Base-by-base conservation (phyloP, 2,888 invertebrate genomes). In the Druceiella hillmani region DNA sequence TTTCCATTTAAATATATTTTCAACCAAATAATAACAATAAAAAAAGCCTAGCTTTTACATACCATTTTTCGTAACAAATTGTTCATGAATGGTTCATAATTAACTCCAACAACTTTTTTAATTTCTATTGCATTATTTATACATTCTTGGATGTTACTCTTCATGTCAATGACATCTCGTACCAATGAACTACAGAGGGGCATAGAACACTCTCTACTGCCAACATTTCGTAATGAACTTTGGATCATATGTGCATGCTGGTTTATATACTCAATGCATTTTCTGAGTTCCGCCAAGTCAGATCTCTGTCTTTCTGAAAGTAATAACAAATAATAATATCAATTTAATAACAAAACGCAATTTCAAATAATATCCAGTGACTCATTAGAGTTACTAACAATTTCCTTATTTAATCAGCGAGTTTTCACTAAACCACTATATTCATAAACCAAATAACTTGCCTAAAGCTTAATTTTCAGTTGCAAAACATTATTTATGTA, bases 11-110 rank as follows among this genome's bases (percentile, higher is more conserved):
- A n/a, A n/a, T n/a, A n/a, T n/a, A n/a, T n/a, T n/a, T n/a, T n/a
- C n/a, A n/a, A n/a, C n/a, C n/a, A n/a, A n/a, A n/a, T n/a, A n/a
- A n/a, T n/a, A n/a, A n/a, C n/a, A n/a, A n/a, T n/a, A n/a, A n/a
- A n/a, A n/a, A n/a, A n/a, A n/a, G n/a, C n/a, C n/a, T n/a, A n/a
- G n/a, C n/a, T n/a, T n/a, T n/a, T n/a, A 56, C 62, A 57, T 24
- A 72, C 71, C 71, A 71, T 72, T 50, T 70, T 72, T 29, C 65
- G 66, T 43, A 72, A 66, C 62, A 72, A 55, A 45, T 60, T 54
- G 54, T 72, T 72, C 71, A 72, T 71, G 55, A 67, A 65, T 33
- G 69, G 67, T 47, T 59, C 66, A 49, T 70, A 68, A 28, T 64
- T 54, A 48, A 63, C 62, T 36, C 66, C 56, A 44, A 72, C 61